These are phyloP conservation scores for Anguilla rostrata DNA, from an alignment of 2,113 vertebrate genomes.

Conservation along the genomic window DNA sequence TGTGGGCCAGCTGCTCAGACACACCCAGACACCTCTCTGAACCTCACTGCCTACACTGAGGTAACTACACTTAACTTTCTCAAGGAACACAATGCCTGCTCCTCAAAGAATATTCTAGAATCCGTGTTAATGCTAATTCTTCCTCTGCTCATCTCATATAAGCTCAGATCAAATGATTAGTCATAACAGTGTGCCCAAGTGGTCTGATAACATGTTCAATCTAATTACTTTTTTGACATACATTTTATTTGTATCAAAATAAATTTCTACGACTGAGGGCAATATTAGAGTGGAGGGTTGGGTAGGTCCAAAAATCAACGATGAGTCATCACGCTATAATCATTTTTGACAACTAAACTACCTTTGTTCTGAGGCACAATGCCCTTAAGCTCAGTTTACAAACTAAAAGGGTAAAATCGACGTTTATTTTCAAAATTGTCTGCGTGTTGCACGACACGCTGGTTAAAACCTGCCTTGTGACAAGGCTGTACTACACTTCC, in stretches of 20 bases:
- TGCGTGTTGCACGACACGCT: conserved; percentile 27
- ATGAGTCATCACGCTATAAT: conserved; percentile 29
- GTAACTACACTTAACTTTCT: neutral
- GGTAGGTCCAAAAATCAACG: conserved; percentile 33
- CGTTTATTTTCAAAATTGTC: conserved; percentile 35
- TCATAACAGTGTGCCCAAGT: neutral
- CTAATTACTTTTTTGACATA: neutral
- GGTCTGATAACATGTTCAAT: neutral
- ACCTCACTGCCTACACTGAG: neutral
- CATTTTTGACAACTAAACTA: conserved; percentile 50
- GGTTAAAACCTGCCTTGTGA: conserved; percentile 48
- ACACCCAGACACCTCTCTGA: conserved; percentile 5
- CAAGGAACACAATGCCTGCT: conserved; percentile 8
- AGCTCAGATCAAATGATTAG: neutral
- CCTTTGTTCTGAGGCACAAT: conserved; percentile 44
- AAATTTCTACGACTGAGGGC: conserved; percentile 36
- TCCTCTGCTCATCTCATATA: neutral
- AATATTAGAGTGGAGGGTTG: conserved; percentile 41
- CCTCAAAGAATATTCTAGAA: conserved; percentile 11
- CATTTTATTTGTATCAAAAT: neutral
- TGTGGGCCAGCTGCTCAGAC: neutral
- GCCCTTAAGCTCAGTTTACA: conserved; percentile 42
- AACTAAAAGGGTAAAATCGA: conserved; percentile 33
- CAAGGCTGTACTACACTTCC: conserved; percentile 49
- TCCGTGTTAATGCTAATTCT: neutral